Evolutionary conservation across 2,797 vertebrate genomes (phyloP), one percentile per base, ranked within the genome.

Genomic region (Prunella strophiata): DNA sequence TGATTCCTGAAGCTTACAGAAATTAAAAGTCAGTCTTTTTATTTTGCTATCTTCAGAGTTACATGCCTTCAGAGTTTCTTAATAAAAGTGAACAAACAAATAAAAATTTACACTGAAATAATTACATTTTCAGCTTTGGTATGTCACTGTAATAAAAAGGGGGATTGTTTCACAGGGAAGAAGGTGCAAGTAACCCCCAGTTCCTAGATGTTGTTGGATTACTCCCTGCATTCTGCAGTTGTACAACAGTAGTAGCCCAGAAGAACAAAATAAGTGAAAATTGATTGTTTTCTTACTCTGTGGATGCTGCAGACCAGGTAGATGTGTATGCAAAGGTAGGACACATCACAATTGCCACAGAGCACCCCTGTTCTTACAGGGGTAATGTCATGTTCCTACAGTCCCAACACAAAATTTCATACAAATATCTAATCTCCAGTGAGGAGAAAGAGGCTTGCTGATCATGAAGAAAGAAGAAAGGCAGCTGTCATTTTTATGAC

Each of bases 311-410:
- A 77, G 48, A 77, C 13, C 5, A 61, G 7, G 16, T 25, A 90
- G 21, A 22, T 38, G 0, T 14, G 34, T 25, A 26, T 18, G 9
- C 10, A 91, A 78, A 19, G 1, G 27, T 26, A 67, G 32, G 25
- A 48, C 9, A 26, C 0, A 0, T 36, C 48, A 42, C 57, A 55
- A 5, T 11, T 74, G 45, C 30, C 38, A 74, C 11, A 86, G 30
- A 71, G 2, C 16, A 52, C 4, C 10, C 13, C 12, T 79, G 11
- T 47, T 72, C 38, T 47, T 77, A 45, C 8, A 45, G 10, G 8
- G 36, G 36, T 36, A 36, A 36, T 36, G 36, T 14, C 0, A 0
- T 54, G 34, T 47, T 87, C 59, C 55, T 66, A 76, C 18, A 54
- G 47, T n/a, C 51, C 13, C 7, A 40, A 79, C 47, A 79, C 10